Base-by-base conservation (phyloP, 2,888 invertebrate species). In the Junonia oenone region DNA sequence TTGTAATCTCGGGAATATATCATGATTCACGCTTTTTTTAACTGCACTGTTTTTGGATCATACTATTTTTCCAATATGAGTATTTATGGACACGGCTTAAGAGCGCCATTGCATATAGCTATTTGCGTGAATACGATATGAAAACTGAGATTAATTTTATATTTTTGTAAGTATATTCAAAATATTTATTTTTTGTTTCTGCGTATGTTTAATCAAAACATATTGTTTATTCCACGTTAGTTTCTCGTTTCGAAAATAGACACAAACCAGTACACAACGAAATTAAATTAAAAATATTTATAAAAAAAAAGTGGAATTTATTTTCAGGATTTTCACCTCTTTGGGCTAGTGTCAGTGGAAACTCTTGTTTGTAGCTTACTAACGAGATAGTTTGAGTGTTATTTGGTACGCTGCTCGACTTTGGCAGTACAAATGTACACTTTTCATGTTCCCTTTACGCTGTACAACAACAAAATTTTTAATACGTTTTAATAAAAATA, bases 381-480 rank as follows among this genome's bases (percentile, higher is more conserved):
- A 43, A 43, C 43, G 43, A 43, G 43, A 26, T 43, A 13, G 43
- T 43, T 26, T 26, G 26, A 43, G 43, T 43, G 43, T 26, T 43
- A 43, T 26, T 43, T 26, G 22, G 43, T 43, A 26, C 43, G 43
- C 43, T 43, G 22, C 43, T 26, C 43, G 43, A 43, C 43, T 43
- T 43, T 43, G 13, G 26, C 13, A 26, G 6, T 8, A 43, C 26
- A 6, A 43, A 26, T 43, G 43, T 26, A 43, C 22, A 43, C 43
- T 48, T 35, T 35, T 35, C 9, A 15, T 17, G 31, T 47, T 31
- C 19, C n/a, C 9, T 6, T 31, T 46, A 46, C 15, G 31, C 11
- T 46, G 27, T n/a, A 40, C 9, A 14, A 46, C 13, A 46, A 31
- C 11, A 15, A 46, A 29, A 0, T 31, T 11, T 9, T 6, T 45